Evolutionary conservation across 2,888 invertebrate species (phyloP), one percentile per base, ranked within the genome.

Genomic region (Steromphala cineraria): DNA sequence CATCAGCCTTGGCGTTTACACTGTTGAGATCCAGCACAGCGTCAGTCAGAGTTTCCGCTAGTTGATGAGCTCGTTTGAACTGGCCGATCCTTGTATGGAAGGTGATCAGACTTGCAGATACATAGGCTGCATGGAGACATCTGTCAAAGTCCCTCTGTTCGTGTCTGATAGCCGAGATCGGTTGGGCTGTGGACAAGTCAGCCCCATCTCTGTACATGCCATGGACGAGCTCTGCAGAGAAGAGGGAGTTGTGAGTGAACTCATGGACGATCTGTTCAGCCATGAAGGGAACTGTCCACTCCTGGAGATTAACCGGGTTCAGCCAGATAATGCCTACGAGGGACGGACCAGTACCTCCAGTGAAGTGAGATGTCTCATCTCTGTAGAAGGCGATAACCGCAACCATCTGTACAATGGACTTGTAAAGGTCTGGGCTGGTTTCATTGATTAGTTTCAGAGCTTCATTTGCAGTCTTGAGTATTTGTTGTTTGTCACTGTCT

Each of bases 181-280:
- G 67, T 53, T 79, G 53, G 21, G 56, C 79, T 0, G 67, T 31
- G 1, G 67, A 67, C 28, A 71, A 8, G 1, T 17, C 28, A n/a
- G 74, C 53, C 17, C 17, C 28, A 8, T 75, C 36, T 13, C 21
- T 31, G 36, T 24, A 75, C 2, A 31, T 56, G 13, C 80, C 80
- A 46, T 76, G 67, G 24, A 75, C 80, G 17, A 80, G 21, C 19
- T 80, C 80, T n/a, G 76, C 75, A 52, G 53, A 80, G 62, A 76
- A 76, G 24, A 80, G 67, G 28, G 40, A 10, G 46, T 56, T 80
- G 53, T 80, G 80, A 28, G 76, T 80, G 19, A 67, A 80, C 52
- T 80, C 80, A 21, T 80, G 80, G 17, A 80, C 80, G 28, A 80
- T 80, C n/a, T 52, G 40, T 31, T 80, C 80, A 17, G 80, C 80